Conservation (phyloP, 2,797 vertebrate species). For the Florisuga fusca region DNA sequence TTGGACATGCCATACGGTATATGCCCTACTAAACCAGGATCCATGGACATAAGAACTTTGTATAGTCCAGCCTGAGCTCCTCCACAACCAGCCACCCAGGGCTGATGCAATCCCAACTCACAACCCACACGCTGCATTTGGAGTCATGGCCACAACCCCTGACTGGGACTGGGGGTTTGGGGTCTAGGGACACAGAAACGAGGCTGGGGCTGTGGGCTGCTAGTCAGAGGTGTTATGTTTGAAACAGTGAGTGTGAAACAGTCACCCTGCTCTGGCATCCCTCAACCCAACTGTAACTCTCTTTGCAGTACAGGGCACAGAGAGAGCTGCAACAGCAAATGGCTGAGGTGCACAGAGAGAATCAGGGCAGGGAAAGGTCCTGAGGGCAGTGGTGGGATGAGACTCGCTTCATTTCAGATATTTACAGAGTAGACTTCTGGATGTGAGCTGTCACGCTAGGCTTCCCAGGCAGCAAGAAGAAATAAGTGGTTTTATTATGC, state of each 20-base stretch:
- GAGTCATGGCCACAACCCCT: neutral
- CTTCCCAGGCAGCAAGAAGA: neutral
- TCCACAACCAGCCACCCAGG: neutral
- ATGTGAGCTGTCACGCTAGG: neutral
- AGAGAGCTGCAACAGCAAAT: neutral
- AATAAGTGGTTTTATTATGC: neutral
- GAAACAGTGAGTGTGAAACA: neutral
- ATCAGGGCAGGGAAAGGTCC: accelerated
- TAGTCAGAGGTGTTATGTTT: neutral
- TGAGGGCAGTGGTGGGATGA: neutral
- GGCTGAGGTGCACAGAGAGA: neutral
- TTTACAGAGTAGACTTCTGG: neutral
- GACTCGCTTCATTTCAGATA: neutral
- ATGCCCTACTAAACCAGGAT: neutral
- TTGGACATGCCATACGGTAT: neutral
- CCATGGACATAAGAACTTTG: neutral
- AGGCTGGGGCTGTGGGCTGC: neutral
- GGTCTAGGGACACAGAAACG: neutral
- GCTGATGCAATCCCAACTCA: neutral
- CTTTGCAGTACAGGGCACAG: neutral
- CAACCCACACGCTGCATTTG: neutral
- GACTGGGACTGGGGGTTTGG: neutral
- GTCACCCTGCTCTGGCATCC: neutral
- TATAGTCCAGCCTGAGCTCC: neutral
- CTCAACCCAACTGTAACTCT: neutral